These are phyloP conservation scores for Mactra quadrangularis DNA, from an alignment of 1,140 invertebrate species.

Conservation along the genomic window DNA sequence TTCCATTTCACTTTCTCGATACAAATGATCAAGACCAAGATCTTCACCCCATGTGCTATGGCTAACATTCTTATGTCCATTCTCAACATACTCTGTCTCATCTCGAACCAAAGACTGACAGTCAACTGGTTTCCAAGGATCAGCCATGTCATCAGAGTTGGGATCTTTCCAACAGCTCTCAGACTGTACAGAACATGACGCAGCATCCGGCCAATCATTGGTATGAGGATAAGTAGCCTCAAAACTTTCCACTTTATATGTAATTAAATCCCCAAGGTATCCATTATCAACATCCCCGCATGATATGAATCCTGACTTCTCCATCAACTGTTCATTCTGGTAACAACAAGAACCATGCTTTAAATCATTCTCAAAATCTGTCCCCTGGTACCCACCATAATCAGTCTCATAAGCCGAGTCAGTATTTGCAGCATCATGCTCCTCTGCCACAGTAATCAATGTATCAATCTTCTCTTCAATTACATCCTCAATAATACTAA, in stretches of 20 bases:
- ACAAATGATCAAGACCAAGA: constrained; percentile 36
- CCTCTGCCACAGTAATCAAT: constrained; percentile 54
- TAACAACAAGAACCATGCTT: constrained; percentile 26
- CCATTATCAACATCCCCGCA: constrained; percentile 8
- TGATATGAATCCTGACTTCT: background rate
- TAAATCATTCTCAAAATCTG: constrained; percentile 23
- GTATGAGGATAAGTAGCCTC: constrained; percentile 56
- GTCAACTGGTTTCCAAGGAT: background rate
- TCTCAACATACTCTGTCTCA: background rate
- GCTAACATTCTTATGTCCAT: background rate
- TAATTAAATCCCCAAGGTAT: constrained; percentile 22
- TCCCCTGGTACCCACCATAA: constrained; percentile 25
- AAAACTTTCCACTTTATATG: constrained; percentile 54
- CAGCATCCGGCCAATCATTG: constrained; percentile 51
- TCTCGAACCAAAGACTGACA: background rate
- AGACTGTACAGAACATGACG: background rate
- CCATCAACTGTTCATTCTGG: background rate
- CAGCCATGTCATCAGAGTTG: background rate
- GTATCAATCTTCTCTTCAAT: constrained; percentile 37
- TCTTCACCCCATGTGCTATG: constrained; percentile 36
- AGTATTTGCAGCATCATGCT: constrained; percentile 66
- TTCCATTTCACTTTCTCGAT: constrained; percentile 32
- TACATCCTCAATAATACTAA: constrained; percentile 57
- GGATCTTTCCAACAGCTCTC: constrained; percentile 6
- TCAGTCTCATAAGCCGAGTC: constrained; percentile 63